Conservation (phyloP, 2,113 vertebrate species). For the Oryzias melastigma region DNA sequence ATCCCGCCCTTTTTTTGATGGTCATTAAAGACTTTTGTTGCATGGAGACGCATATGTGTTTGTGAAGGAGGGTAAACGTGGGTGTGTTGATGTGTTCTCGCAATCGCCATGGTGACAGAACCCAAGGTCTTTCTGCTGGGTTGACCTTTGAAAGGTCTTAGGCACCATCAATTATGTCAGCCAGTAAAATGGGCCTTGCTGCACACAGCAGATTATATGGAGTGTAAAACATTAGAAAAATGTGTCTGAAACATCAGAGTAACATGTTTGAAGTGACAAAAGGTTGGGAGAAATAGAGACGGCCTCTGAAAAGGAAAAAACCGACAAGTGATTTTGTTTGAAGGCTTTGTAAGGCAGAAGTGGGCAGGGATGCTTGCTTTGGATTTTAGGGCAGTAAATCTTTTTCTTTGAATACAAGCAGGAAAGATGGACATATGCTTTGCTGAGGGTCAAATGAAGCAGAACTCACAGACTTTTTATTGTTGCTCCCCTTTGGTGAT, state of each 20-base stretch:
- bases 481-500: constrained; percentile 78
- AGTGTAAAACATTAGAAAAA: constrained; percentile 93
- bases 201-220: constrained; percentile 90
- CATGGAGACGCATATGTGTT: background rate
- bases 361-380: constrained; percentile 82
- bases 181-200: constrained; percentile 77
- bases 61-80: constrained; percentile 19
- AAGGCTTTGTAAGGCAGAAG: constrained; percentile 83
- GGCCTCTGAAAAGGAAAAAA: constrained; percentile 83
- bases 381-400: constrained; percentile 80
- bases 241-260: constrained; percentile 85
- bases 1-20: background rate
- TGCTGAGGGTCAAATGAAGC: constrained; percentile 88
- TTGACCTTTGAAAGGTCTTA: constrained; percentile 75
- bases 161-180: constrained; percentile 84
- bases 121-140: constrained; percentile 79
- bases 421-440: constrained; percentile 94
- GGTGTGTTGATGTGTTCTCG: constrained; percentile 27
- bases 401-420: constrained; percentile 78
- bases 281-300: constrained; percentile 73
- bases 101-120: constrained; percentile 77
- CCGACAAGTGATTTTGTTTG: constrained; percentile 88
- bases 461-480: constrained; percentile 88
- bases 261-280: constrained; percentile 78
- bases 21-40: background rate